Base-by-base conservation (phyloP, 92 coral and sea anemone species). In the Epizoanthus scotinus region DNA sequence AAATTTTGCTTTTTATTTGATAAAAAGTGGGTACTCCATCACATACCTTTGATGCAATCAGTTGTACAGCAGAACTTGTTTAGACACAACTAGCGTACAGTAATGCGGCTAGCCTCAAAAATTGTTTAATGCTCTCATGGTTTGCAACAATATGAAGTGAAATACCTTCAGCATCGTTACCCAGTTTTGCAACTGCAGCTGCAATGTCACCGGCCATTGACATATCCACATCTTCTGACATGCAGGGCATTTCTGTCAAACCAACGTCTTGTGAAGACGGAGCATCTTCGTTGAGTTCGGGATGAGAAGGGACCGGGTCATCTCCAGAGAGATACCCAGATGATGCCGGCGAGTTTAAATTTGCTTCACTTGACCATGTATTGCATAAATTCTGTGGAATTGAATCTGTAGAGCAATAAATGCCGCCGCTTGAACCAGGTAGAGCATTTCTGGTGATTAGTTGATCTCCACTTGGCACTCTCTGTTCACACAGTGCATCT, bases 291-390 rank as follows among this genome's bases (percentile, higher is more conserved):
- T 15, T 19, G 3, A 75, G 22, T 14, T 59, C 67, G 5, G 15
- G 58, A 22, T 34, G 25, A 1, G 29, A 40, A 36, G 8, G 21
- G 24, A 58, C 14, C 2, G 56, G 47, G 26, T 75, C 81, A 75
- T 75, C 81, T 38, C 81, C 81, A 0, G 81, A 75, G 6, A 59
- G 68, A 36, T 75, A 75, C 2, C 81, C 81, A 1, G 81, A 75
- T 57, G 81, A 75, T 21, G 68, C 25, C 9, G 81, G 81, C 3
- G 81, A 75, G 17, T 40, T 36, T 2, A 75, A 38, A 59, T 5
- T 59, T 59, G 1, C 21, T 3, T 75, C 81, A 38, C 15, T 20
- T 40, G 57, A 10, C 55, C 19, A 42, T 21, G 68, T 14, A 58
- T 44, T 36, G 20, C 9, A 22, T 47, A 55, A 9, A 42, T 27